These are phyloP conservation scores for Nipponacmea schrenckii DNA, from an alignment of 2,888 invertebrate species.

Conservation along the genomic window DNA sequence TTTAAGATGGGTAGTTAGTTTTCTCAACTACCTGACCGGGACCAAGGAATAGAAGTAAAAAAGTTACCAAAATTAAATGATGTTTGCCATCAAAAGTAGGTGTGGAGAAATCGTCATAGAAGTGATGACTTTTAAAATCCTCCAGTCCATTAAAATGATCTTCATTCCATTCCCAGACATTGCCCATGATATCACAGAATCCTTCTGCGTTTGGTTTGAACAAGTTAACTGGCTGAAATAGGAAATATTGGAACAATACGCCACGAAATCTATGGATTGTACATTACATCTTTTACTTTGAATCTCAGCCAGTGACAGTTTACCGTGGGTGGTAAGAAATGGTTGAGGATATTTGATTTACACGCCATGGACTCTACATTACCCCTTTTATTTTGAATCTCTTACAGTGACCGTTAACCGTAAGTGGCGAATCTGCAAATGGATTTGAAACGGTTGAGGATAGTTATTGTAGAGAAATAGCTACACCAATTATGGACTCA, in stretches of 20 bases:
- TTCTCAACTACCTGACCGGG: too few species aligned
- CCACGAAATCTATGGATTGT: not conserved
- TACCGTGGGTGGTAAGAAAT: too few species aligned
- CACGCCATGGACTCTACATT: too few species aligned
- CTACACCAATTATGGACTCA: conserved; percentile 36
- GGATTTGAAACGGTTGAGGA: too few species aligned
- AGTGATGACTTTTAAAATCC: conserved; percentile 53
- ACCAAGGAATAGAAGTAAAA: too few species aligned
- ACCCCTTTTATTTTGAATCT: too few species aligned
- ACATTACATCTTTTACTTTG: not conserved
- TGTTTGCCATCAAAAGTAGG: conserved; percentile 66
- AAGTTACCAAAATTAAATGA: conserved; percentile 60
- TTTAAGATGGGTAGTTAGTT: too few species aligned
- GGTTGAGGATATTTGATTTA: too few species aligned
- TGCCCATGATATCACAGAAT: conserved; percentile 64
- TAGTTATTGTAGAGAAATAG: too few species aligned
- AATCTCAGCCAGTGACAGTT: too few species aligned
- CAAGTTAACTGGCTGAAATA: conserved; percentile 63
- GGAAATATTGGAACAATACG: not conserved
- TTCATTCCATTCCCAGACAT: conserved; percentile 66
- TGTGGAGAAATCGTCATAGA: conserved; percentile 65
- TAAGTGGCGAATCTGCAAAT: too few species aligned
- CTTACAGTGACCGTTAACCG: too few species aligned
- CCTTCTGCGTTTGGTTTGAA: conserved; percentile 53
- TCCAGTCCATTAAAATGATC: conserved; percentile 65